These are phyloP conservation scores for Odocoileus hemionus DNA, from an alignment of 2,113 vertebrate species.

Conservation along the genomic window DNA sequence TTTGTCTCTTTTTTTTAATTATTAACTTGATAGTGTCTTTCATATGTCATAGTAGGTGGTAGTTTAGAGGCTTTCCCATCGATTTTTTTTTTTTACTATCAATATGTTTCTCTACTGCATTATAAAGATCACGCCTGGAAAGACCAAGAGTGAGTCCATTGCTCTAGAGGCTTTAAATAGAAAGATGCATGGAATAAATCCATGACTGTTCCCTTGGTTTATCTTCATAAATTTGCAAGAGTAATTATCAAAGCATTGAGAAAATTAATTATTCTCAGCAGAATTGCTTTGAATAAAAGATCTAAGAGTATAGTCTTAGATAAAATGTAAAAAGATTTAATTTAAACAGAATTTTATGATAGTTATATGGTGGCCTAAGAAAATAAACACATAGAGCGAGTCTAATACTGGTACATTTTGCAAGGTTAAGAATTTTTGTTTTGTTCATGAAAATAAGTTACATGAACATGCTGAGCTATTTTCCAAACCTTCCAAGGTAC, in stretches of 20 bases:
- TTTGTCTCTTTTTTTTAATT: constrained; percentile 64
- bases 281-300: constrained; percentile 61
- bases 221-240: constrained; percentile 52
- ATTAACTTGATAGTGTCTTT: constrained; percentile 70
- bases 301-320: constrained; percentile 43
- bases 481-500: constrained; percentile 63
- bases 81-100: constrained; percentile 60
- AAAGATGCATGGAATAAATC: constrained; percentile 61
- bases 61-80: constrained; percentile 58
- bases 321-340: constrained; percentile 12
- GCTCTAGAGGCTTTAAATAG: constrained; percentile 21
- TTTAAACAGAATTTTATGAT: constrained; percentile 70
- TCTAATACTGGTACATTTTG: constrained; percentile 71
- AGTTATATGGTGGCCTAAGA: constrained; percentile 65
- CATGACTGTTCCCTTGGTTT: constrained; percentile 66
- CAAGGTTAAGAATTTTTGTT: constrained; percentile 68
- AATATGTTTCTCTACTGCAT: constrained; percentile 52
- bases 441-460: constrained; percentile 53
- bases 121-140: constrained; percentile 42
- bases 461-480: constrained; percentile 58
- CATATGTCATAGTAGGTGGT: constrained; percentile 71
- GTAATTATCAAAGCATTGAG: constrained; percentile 33
- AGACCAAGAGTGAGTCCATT: neutral
- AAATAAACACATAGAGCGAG: constrained; percentile 63
- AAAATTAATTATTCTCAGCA: constrained; percentile 47